Evolutionary conservation across 2,888 invertebrate species (phyloP), one percentile per base, ranked within the genome.

Genomic region (Athalia cordata): DNA sequence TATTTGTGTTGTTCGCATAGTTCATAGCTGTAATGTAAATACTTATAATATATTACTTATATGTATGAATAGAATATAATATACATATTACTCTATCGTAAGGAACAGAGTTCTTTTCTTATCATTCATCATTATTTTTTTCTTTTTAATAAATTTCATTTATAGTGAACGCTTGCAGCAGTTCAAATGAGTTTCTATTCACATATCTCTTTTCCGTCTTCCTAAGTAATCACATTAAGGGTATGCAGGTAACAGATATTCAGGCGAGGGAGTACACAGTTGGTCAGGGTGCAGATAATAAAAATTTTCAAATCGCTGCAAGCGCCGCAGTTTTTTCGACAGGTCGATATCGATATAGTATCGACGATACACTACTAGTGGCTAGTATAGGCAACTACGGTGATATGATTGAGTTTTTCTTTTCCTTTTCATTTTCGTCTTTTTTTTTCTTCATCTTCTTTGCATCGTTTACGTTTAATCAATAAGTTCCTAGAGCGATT

Each of bases 311-410:
- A 72, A 72, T 47, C 59, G 59, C 57, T n/a, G 72, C 11, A 59
- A 72, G 9, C 59, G 45, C 47, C 13, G 43, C 8, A 7, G 7
- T 43, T 8, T 29, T 62, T 72, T 47, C 43, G 59, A 72, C 57
- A 59, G 72, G 55, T 68, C 43, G 68, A 68, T 68, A n/a, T 72
- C 47, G 59, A 59, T 72, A 57, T 81, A 81, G 81, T 82, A 82
- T 84, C 82, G 81, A 84, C 82, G 79, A 83, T 82, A 81, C 84
- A 85, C 83, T 83, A 82, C 81, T 83, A 84, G 81, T 81, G 81
- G 67, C 82, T 83, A 85, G 82, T 84, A 83, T 84, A 87, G 86
- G 87, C 87, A 87, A 86, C 86, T 87, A 87, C 86, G 87, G 87
- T 87, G 87, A 86, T 86, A 86, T 85, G 85, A 86, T 86, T 85